Conservation (phyloP, 2,888 invertebrate genomes). For the Clunio marinus region DNA sequence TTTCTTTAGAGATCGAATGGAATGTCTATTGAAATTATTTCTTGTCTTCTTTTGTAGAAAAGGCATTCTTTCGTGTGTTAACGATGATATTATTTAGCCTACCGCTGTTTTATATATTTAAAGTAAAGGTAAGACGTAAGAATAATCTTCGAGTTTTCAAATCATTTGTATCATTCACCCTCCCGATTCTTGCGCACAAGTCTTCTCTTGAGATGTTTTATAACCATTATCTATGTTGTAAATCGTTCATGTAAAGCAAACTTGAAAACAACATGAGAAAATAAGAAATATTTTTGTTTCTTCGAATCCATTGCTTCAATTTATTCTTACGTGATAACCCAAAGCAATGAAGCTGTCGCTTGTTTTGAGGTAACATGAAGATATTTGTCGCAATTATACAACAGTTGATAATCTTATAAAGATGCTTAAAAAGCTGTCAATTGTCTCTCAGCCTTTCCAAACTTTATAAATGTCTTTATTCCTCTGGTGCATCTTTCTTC, state of each 20-base stretch:
- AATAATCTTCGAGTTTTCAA: not conserved
- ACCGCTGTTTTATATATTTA: conserved; percentile 11
- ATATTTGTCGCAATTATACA: too few species aligned
- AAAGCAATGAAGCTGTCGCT: not conserved
- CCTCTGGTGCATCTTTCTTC: too few species aligned
- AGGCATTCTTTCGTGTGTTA: conserved; percentile 22
- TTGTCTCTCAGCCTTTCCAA: too few species aligned
- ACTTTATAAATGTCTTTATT: too few species aligned
- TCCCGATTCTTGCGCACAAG: too few species aligned
- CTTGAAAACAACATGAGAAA: too few species aligned
- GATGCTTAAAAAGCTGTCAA: too few species aligned
- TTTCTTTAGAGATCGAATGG: conserved; percentile 1
- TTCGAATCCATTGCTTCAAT: not conserved
- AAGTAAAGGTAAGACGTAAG: not conserved
- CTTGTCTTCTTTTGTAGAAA: not conserved
- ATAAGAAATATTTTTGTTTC: not conserved
- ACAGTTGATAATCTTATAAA: too few species aligned
- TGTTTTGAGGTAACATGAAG: not conserved
- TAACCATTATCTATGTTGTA: not conserved
- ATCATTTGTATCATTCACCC: not conserved
- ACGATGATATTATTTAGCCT: conserved; percentile 13
- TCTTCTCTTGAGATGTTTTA: not conserved
- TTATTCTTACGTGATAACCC: not conserved
- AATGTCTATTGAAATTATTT: conserved; percentile 6
- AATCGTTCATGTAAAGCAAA: conserved; percentile 9